Conservation (phyloP, 2,797 vertebrate genomes). For the Rhabdophis nuchalis region DNA sequence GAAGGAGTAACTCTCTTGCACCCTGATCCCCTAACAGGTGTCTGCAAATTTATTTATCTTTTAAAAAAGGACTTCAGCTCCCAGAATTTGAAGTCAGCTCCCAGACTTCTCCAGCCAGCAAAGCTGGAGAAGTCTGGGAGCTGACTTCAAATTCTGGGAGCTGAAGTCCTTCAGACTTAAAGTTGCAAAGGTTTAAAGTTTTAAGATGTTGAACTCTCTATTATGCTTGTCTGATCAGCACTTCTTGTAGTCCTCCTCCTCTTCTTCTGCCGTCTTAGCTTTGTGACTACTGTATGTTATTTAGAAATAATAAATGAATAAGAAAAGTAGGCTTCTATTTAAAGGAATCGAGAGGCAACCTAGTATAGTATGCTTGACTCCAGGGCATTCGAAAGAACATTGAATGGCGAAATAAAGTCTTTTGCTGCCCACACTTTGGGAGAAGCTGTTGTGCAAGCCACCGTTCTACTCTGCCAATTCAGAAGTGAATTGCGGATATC, state of each 20-base stretch:
- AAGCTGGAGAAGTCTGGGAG: too few species aligned
- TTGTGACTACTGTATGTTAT: background rate
- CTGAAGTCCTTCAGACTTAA: too few species aligned
- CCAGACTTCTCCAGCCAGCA: too few species aligned
- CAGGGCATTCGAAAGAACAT: background rate
- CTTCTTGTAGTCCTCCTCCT: background rate
- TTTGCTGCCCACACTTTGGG: background rate
- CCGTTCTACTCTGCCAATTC: background rate
- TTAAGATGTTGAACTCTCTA: background rate
- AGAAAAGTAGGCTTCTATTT: background rate
- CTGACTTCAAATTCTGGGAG: too few species aligned
- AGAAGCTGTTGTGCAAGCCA: background rate
- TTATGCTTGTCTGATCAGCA: background rate
- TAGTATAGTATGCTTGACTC: background rate
- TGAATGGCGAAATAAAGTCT: background rate
- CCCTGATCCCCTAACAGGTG: background rate
- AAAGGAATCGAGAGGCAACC: background rate
- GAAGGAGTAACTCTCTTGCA: background rate
- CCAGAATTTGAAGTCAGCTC: too few species aligned
- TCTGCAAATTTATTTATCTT: background rate
- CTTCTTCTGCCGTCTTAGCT: background rate
- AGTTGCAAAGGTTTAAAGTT: too few species aligned
- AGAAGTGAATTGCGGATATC: background rate
- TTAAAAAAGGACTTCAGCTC: too few species aligned
- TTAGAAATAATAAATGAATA: background rate